Base-by-base conservation (phyloP, 1,140 invertebrate species). In the Kradibia gibbosae region DNA sequence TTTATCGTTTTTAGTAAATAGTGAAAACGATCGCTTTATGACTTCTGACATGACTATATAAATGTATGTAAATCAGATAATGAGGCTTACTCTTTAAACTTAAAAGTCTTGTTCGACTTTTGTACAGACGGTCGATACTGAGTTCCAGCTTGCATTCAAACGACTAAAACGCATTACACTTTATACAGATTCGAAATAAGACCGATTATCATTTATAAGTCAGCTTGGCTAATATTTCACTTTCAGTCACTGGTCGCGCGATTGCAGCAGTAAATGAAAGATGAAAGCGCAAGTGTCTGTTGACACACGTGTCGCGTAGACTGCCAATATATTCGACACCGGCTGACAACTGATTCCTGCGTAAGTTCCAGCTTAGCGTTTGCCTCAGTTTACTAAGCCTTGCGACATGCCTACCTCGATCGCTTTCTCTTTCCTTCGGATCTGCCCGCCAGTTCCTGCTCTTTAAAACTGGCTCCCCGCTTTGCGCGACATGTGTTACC, bases 371-470 rank as follows among this genome's bases (percentile, higher is more conserved):
- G 50, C 28, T n/a, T 34, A 4, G 13, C 74, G 15, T 39, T 72
- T 3, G 28, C n/a, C 48, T 67, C 10, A 7, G 50, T 42, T 53
- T 79, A 57, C 31, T 73, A 31, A 31, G 1, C 50, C 75, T 45
- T 76, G 22, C 74, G 48, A 62, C 50, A 72, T 62, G 62, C 17
- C n/a, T 48, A 57, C 62, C 45, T 57, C 15, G 25, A 55, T 57
- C 80, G 65, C 73, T 82, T 76, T 81, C 73, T 79, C 78, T 77
- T 77, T 77, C 67, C 62, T 80, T 71, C n/a, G 67, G 73, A 60
- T 72, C 65, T 48, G 55, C 79, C 53, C 31, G 71, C 36, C n/a
- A n/a, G n/a, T n/a, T 67, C 53, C 48, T 62, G 53, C 57, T 77
- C 39, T 55, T 76, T 55, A 45, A 77, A 65, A 77, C 39, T 72